These are phyloP conservation scores for Scophthalmus maximus DNA, from an alignment of 2,113 vertebrate genomes.

Conservation along the genomic window DNA sequence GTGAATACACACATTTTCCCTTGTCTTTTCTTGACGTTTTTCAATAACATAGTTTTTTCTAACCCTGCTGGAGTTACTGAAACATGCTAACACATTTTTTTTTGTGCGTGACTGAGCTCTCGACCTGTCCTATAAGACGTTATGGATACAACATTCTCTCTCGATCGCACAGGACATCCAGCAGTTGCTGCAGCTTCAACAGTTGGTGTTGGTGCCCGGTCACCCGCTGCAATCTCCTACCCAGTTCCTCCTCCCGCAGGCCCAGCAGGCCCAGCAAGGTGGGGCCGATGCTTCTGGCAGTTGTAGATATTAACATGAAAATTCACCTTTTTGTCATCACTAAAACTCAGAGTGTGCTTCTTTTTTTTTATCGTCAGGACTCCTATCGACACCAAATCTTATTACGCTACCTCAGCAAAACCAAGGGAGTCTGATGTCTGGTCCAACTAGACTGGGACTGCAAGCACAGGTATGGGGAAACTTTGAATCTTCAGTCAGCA, in stretches of 20 bases:
- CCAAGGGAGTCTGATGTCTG: conserved; percentile 90
- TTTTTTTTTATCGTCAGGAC: conserved; percentile 77
- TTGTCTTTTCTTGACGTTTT: background rate
- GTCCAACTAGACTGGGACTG: conserved; percentile 86
- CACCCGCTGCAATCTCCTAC: conserved; percentile 88
- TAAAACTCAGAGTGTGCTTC: background rate
- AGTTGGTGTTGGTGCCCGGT: conserved; percentile 90
- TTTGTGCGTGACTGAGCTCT: background rate
- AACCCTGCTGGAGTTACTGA: background rate
- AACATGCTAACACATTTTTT: background rate
- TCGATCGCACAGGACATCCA: conserved; percentile 87
- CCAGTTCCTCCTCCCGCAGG: conserved; percentile 92
- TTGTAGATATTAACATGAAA: background rate
- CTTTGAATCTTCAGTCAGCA: conserved; percentile 27
- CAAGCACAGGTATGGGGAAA: conserved; percentile 86
- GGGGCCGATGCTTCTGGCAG: conserved; percentile 10
- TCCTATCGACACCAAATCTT: conserved; percentile 92
- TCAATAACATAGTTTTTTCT: conserved; percentile 19
- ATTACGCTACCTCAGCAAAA: conserved; percentile 97
- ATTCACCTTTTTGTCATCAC: background rate
- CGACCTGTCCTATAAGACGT: background rate
- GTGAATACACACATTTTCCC: conserved; percentile 3
- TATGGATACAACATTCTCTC: background rate
- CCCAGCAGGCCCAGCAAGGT: conserved; percentile 94
- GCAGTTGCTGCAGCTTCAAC: conserved; percentile 92